These are phyloP conservation scores for Ormyrus labotus DNA, from an alignment of 2,888 invertebrate genomes.

Conservation along the genomic window DNA sequence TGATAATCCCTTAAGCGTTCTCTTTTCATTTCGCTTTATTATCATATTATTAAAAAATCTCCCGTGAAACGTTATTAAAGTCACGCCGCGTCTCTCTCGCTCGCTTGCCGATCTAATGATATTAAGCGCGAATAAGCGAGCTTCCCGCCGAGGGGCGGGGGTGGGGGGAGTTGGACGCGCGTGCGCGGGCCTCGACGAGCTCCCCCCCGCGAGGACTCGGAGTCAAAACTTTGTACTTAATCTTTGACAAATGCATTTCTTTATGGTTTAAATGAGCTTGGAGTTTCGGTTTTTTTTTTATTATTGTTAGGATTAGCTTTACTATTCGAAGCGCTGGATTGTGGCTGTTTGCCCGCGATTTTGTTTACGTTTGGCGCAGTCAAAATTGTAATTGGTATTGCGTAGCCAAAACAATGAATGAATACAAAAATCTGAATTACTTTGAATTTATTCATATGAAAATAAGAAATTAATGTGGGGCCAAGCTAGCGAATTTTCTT, in stretches of 20 bases:
- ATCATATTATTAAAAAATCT: slow-evolving; percentile 75
- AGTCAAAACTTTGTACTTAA: slow-evolving; percentile 6
- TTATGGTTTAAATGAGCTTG: background rate
- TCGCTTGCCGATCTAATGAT: slow-evolving; percentile 72
- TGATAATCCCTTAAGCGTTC: slow-evolving; percentile 71
- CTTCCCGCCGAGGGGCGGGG: background rate
- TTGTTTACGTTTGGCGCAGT: too few species aligned
- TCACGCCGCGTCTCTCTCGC: slow-evolving; percentile 67
- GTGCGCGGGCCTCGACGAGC: background rate
- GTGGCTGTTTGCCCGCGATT: too few species aligned
- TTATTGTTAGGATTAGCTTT: background rate
- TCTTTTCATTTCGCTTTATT: slow-evolving; percentile 74
- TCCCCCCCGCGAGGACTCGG: background rate
- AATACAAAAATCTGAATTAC: too few species aligned
- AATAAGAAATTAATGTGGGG: too few species aligned
- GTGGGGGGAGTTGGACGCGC: slow-evolving; percentile 8
- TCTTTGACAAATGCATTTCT: slow-evolving; percentile 14
- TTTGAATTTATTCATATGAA: too few species aligned
- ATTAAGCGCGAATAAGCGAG: slow-evolving; percentile 69
- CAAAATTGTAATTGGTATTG: too few species aligned
- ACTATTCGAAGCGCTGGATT: slow-evolving; percentile 8
- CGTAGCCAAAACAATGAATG: too few species aligned
- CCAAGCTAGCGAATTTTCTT: too few species aligned
- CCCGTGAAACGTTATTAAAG: slow-evolving; percentile 74
- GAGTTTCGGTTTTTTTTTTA: background rate